Conservation (phyloP, 2,888 invertebrate genomes). For the Temnothorax rugatulus region DNA sequence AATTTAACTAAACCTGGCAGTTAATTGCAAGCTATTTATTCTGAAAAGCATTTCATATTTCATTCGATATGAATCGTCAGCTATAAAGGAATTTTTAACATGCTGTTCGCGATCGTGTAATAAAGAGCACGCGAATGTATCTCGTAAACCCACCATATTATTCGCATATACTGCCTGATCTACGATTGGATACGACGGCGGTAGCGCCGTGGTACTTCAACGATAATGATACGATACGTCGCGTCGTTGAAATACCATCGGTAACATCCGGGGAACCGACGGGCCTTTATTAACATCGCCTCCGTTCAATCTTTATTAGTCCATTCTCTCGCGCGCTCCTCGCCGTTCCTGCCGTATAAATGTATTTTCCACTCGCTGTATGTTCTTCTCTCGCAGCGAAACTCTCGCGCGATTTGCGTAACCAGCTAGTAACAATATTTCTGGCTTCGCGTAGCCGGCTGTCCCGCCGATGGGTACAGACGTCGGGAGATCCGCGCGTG, state of each 20-base stretch:
- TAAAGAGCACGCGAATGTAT: background rate
- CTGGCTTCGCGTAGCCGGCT: constrained; percentile 31
- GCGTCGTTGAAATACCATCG: constrained; percentile 43
- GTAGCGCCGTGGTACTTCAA: constrained; percentile 21
- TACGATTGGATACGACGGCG: constrained; percentile 13
- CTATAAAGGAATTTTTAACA: background rate
- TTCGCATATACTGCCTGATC: background rate
- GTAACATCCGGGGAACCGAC: constrained; percentile 35
- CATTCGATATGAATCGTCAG: background rate
- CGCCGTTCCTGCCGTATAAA: background rate
- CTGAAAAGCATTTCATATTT: constrained; percentile 12
- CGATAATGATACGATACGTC: constrained; percentile 43
- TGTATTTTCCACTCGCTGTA: constrained; percentile 24
- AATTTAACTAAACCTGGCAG: background rate
- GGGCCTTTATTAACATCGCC: constrained; percentile 47
- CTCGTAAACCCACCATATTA: background rate
- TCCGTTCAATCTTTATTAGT: constrained; percentile 56
- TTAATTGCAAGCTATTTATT: constrained; percentile 14
- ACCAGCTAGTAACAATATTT: constrained; percentile 57
- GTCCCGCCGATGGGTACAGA: constrained; percentile 30
- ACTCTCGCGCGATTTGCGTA: constrained; percentile 57
- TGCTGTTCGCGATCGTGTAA: background rate
- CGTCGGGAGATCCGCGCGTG: constrained; percentile 28
- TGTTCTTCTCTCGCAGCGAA: constrained; percentile 16
- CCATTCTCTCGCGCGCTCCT: constrained; percentile 31